These are phyloP conservation scores for Triplophysa yarkandensis DNA, from an alignment of 2,797 vertebrate genomes.

Conservation along the genomic window DNA sequence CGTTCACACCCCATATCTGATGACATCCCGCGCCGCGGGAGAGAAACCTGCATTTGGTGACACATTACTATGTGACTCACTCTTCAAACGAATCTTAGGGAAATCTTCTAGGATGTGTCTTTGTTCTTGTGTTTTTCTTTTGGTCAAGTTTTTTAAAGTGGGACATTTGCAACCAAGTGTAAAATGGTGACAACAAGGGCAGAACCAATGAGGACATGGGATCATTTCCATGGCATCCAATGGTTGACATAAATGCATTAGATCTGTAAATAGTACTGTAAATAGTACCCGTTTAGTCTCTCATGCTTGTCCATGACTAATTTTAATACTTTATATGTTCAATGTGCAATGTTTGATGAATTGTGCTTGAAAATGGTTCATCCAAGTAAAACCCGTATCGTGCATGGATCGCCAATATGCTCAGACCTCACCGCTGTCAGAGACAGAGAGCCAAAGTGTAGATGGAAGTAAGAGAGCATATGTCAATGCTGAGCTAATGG, in stretches of 20 bases:
- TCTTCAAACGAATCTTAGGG: not conserved
- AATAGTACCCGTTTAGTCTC: too few species aligned
- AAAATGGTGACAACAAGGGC: constrained; percentile 13
- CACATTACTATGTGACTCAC: constrained; percentile 9
- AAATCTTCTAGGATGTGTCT: not conserved
- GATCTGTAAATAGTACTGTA: too few species aligned
- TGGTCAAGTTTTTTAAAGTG: constrained; percentile 13
- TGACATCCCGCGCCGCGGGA: constrained; percentile 34
- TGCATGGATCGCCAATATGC: not conserved
- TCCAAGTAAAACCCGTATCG: too few species aligned
- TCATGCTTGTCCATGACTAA: too few species aligned
- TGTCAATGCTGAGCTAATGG: constrained; percentile 41
- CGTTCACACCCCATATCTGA: constrained; percentile 36
- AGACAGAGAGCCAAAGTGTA: not conserved
- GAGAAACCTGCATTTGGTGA: constrained; percentile 43
- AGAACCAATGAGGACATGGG: constrained; percentile 9
- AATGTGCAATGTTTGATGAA: too few species aligned
- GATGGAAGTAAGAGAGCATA: constrained; percentile 11
- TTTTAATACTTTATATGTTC: too few species aligned
- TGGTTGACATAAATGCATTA: too few species aligned
- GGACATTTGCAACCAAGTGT: not conserved
- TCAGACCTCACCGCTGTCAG: not conserved
- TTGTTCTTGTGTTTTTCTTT: not conserved
- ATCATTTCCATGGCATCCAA: too few species aligned
- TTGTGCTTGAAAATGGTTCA: too few species aligned